phyloP scores from a whole-genome alignment of 1,140 invertebrate species.

The Onthophagus taurus region DNA sequence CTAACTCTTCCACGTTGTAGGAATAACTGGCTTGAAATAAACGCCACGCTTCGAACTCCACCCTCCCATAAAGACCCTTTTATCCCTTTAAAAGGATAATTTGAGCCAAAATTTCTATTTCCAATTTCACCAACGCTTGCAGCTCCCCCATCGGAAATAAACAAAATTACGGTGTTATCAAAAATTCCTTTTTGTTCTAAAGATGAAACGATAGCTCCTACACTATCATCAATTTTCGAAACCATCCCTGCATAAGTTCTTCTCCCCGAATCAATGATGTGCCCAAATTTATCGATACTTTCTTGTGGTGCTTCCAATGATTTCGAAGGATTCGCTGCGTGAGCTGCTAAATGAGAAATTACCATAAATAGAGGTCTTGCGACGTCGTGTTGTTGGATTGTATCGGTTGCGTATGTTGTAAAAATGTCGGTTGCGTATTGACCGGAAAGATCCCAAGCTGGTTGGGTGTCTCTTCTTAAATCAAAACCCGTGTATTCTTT shows the following conservation, averaged over 20 bases:
- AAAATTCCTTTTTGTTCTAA: slow-evolving; percentile 50
- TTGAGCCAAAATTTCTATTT: slow-evolving; percentile 52
- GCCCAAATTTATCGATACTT: slow-evolving; percentile 49
- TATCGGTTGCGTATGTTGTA: slow-evolving; percentile 49
- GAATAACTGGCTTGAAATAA: slow-evolving; percentile 46
- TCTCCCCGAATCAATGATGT: slow-evolving; percentile 55
- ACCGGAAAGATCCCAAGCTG: slow-evolving; percentile 50
- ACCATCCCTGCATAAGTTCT: slow-evolving; percentile 64
- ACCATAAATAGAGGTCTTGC: slow-evolving; percentile 57
- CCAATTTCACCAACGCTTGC: slow-evolving; percentile 34
- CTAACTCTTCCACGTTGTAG: slow-evolving; percentile 42
- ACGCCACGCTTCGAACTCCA: slow-evolving; percentile 51
- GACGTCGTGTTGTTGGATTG: slow-evolving; percentile 49
- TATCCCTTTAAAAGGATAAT: slow-evolving; percentile 55
- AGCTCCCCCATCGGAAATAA: slow-evolving; percentile 60
- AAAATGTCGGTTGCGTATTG: slow-evolving; percentile 62
- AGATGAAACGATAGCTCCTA: slow-evolving; percentile 52
- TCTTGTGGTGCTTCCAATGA: slow-evolving; percentile 52
- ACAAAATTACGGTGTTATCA: slow-evolving; percentile 60
- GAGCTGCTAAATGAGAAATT: slow-evolving; percentile 56
- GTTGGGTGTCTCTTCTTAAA: slow-evolving; percentile 48
- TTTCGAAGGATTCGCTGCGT: slow-evolving; percentile 49
- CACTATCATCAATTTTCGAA: slow-evolving; percentile 58
- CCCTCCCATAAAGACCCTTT: slow-evolving; percentile 51
- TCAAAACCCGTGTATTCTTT: slow-evolving; percentile 56